Conservation (phyloP, 2,797 vertebrate genomes). For the Sitta carolinensis region DNA sequence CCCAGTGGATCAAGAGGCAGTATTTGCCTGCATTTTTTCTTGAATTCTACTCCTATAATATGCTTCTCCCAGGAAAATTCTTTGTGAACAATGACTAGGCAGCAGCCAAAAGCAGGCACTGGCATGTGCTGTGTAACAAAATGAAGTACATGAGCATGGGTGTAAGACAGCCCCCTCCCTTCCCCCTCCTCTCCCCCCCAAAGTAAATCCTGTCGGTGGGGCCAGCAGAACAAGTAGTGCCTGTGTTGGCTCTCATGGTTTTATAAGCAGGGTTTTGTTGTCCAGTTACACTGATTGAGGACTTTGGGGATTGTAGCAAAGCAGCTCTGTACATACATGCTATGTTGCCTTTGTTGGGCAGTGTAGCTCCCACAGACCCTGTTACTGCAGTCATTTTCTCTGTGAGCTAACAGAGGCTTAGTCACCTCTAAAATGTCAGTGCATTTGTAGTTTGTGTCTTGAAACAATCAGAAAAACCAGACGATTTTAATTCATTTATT, state of each 20-base stretch:
- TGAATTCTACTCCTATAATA: background rate
- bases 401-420: conserved; percentile 36
- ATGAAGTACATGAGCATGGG: background rate
- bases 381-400: conserved; percentile 51
- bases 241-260: conserved; percentile 66
- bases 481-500: background rate
- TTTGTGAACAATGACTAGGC: background rate
- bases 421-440: conserved; percentile 48
- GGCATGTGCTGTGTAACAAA: background rate
- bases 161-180: background rate
- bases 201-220: conserved; percentile 46
- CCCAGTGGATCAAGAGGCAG: background rate
- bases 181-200: background rate
- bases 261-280: conserved; percentile 77
- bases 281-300: conserved; percentile 71
- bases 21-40: background rate
- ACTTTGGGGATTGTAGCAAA: conserved; percentile 65
- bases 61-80: background rate
- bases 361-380: conserved; percentile 58
- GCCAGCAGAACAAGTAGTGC: conserved; percentile 53
- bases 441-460: conserved; percentile 24
- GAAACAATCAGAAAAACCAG: background rate
- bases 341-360: conserved; percentile 69
- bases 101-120: background rate
- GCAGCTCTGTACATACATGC: conserved; percentile 70